phyloP scores from a whole-genome alignment of 2,797 vertebrate genomes.

The Myotis vivesi region DNA sequence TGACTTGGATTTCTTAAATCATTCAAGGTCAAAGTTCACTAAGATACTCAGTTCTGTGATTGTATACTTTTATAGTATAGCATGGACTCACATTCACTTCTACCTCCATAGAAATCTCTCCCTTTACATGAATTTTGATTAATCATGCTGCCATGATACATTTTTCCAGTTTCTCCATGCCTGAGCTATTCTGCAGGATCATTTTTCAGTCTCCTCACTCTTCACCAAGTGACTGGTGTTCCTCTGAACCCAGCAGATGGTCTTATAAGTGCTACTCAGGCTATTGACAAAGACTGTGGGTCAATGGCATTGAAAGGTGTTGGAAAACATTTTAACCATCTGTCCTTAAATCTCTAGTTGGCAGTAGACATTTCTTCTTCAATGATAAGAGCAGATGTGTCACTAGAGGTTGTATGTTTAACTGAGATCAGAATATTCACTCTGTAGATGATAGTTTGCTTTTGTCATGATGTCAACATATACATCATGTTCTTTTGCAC shows the following conservation, averaged over 20 bases:
- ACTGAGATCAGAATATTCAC: conserved; percentile 30
- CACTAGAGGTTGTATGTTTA: neutral
- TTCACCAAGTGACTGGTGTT: neutral
- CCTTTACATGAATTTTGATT: neutral
- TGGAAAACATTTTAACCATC: neutral
- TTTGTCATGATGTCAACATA: conserved; percentile 47
- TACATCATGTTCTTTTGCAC: neutral
- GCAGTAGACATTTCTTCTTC: conserved; percentile 8
- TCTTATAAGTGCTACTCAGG: neutral
- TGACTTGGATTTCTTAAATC: conserved; percentile 27
- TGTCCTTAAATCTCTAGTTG: conserved; percentile 45
- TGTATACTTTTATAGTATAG: neutral
- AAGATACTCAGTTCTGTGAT: neutral
- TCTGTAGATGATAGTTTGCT: conserved; percentile 3
- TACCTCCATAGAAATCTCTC: neutral
- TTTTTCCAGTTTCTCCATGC: conserved; percentile 35
- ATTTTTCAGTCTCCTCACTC: conserved; percentile 27
- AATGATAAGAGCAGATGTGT: neutral
- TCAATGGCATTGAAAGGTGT: conserved; percentile 32
- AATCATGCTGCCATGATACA: neutral
- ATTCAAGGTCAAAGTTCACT: neutral
- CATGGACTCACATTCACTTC: neutral
- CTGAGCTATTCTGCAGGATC: neutral
- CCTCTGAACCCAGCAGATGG: neutral
- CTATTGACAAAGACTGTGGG: neutral